phyloP scores from a whole-genome alignment of 2,113 vertebrate genomes.

The Camelus dromedarius region DNA sequence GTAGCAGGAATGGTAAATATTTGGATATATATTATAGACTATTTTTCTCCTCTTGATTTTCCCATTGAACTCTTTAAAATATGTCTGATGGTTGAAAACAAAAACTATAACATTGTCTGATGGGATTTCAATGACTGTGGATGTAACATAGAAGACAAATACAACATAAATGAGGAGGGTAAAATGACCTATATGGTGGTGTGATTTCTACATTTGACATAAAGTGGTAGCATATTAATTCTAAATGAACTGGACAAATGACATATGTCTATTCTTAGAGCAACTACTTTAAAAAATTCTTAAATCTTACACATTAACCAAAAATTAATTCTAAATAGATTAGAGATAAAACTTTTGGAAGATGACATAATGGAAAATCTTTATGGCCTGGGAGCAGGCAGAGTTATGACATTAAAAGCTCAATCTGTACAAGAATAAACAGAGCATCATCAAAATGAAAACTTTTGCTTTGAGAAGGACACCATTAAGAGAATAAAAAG shows the following conservation, averaged over 20 bases:
- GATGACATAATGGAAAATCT: not conserved
- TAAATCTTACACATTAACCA: not conserved
- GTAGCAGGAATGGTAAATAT: not conserved
- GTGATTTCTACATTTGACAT: not conserved
- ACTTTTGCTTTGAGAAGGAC: not conserved
- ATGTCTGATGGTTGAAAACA: not conserved
- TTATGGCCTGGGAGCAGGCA: not conserved
- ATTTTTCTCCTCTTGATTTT: not conserved
- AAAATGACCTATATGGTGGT: not conserved
- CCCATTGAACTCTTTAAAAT: not conserved
- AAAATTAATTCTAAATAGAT: slow-evolving; percentile 33
- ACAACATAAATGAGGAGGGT: not conserved
- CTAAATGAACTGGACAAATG: not conserved
- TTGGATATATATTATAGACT: not conserved
- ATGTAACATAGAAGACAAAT: not conserved
- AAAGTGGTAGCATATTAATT: not conserved
- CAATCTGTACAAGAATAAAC: not conserved
- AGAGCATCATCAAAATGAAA: not conserved
- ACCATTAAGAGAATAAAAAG: not conserved
- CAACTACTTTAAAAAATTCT: not conserved
- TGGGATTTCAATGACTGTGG: not conserved
- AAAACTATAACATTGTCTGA: not conserved
- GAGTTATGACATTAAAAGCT: not conserved
- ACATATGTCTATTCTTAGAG: not conserved
- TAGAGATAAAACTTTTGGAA: not conserved